A percentile compares a stretch with the other conserved stretches of the same genome.
phyloP scores from a whole-genome alignment of 1,140 invertebrate genomes.

The Brachionus asplanchnoidis region DNA sequence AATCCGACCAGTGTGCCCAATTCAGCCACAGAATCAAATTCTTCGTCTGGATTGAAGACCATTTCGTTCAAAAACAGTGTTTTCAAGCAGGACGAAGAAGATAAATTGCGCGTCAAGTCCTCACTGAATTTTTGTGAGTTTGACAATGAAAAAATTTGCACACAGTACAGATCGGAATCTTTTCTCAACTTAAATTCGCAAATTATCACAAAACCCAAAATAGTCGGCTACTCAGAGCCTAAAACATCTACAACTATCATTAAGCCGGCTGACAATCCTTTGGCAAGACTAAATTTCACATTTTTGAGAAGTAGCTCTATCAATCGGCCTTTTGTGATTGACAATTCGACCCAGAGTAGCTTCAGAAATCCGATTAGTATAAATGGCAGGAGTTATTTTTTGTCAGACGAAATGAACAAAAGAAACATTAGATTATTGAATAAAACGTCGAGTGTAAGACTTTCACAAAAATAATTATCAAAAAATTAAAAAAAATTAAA shows the following conservation, averaged over 20 bases:
- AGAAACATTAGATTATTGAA: neutral
- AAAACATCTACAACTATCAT: neutral
- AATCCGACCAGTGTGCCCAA: neutral
- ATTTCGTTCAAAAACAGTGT: neutral
- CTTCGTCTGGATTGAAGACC: neutral
- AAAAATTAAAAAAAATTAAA: neutral
- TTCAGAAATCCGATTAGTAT: conserved; percentile 33
- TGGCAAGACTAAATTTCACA: neutral
- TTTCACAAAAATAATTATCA: neutral
- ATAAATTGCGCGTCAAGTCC: neutral
- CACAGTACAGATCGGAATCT: neutral
- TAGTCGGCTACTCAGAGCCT: neutral
- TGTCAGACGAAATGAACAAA: neutral
- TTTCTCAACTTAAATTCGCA: neutral
- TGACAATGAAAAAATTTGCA: neutral
- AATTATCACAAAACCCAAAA: neutral
- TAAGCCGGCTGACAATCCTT: neutral
- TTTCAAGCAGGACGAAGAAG: neutral
- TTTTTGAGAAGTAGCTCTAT: neutral
- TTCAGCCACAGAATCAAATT: neutral
- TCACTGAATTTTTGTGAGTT: neutral
- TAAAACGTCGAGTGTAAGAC: conserved; percentile 22
- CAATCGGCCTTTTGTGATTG: neutral
- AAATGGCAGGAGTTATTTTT: conserved; percentile 11
- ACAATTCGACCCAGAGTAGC: conserved; percentile 6